Conservation (phyloP, 2,113 vertebrate species). For the Peromyscus maniculatus region DNA sequence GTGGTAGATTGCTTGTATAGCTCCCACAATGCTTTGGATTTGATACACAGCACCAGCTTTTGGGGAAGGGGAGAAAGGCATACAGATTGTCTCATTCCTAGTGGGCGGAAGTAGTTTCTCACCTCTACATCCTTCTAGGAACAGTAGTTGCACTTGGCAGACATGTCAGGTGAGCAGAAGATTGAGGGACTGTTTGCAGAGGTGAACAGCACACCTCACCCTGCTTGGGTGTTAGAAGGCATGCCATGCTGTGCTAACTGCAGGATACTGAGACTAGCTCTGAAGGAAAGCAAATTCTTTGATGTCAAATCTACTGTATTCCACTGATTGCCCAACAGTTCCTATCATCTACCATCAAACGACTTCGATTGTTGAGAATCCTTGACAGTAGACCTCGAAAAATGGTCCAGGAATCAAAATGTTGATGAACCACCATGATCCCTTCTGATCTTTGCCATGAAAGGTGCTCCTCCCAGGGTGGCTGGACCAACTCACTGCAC, state of each 20-base stretch:
- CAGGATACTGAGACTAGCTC: not conserved
- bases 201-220: not conserved
- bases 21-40: not conserved
- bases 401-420: not conserved
- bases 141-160: not conserved
- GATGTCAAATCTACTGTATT: not conserved
- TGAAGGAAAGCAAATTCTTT: not conserved
- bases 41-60: not conserved
- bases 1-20: too few relatives aligned
- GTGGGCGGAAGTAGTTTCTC: not conserved
- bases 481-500: not conserved
- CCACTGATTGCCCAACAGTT: not conserved
- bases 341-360: not conserved
- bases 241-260: not conserved
- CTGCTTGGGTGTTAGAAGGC: rapidly evolving
- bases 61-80: not conserved
- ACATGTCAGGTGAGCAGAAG: not conserved
- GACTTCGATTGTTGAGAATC: conserved; percentile 1
- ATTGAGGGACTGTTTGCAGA: not conserved
- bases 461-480: not conserved
- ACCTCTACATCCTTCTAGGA: not conserved
- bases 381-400: not conserved
- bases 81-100: not conserved
- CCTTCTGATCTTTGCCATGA: not conserved
- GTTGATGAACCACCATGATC: not conserved